Percentiles rank a stretch among this genome's conserved stretches.
Evolutionary conservation across 2,797 vertebrate species (phyloP).

Genomic region (Sebastes melanostomus): DNA sequence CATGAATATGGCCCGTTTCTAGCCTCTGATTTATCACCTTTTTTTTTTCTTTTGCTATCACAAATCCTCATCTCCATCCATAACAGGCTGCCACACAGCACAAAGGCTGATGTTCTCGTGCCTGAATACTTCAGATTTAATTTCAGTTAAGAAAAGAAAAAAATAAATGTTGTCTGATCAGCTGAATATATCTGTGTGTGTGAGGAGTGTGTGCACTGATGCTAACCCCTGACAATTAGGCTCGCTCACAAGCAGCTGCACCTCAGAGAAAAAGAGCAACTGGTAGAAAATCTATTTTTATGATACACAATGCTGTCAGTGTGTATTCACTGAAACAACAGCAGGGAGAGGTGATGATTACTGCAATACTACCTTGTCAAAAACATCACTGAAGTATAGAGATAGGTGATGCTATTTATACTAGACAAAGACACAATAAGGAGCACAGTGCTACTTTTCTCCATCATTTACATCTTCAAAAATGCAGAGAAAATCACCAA

Average conservation of each 20-base stretch:
- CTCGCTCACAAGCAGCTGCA: conserved; percentile 25
- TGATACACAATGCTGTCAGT: conserved; percentile 3
- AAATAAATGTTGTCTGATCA: conserved; percentile 20
- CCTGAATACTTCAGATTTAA: conserved; percentile 54
- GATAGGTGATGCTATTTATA: conserved; percentile 53
- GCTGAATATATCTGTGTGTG: background rate
- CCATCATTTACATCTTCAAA: conserved; percentile 27
- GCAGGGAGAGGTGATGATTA: conserved; percentile 35
- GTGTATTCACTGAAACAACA: conserved; percentile 30
- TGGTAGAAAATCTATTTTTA: conserved; percentile 57
- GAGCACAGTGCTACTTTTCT: conserved; percentile 12
- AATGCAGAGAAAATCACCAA: background rate
- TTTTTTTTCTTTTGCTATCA: conserved; percentile 29
- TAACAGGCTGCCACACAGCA: conserved; percentile 36
- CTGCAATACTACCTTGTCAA: conserved; percentile 58
- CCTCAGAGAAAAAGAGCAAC: conserved; percentile 37
- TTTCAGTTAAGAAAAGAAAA: conserved; percentile 51
- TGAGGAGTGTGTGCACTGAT: background rate
- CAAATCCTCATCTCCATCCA: conserved; percentile 41
- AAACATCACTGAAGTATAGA: conserved; percentile 11
- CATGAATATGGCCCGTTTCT: conserved; percentile 43
- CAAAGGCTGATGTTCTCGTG: conserved; percentile 33
- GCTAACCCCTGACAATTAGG: conserved; percentile 22
- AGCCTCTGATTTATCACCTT: conserved; percentile 53
- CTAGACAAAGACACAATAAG: background rate